Evolutionary conservation across 1,140 invertebrate genomes (phyloP), one percentile per base, ranked within the genome.

Genomic region (Aphaenogaster ashmeadi): DNA sequence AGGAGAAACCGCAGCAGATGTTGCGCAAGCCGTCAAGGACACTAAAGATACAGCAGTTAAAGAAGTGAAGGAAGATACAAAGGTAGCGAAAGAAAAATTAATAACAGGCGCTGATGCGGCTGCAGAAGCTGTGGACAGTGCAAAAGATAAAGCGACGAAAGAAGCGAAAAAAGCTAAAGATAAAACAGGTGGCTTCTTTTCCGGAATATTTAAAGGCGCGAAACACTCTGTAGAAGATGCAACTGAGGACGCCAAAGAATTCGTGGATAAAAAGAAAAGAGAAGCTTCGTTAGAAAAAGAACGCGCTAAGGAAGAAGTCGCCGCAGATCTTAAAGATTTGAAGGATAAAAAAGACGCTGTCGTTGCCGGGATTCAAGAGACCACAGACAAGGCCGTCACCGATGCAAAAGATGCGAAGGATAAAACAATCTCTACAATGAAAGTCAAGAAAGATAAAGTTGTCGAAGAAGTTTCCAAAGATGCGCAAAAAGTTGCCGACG

Each of bases 271-370:
- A 91, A 89, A 58, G 81, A 92, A 80, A 87, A 67, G 36, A n/a
- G 84, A 88, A 58, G 78, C 91, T 33, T 91, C 90, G 83, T 86
- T 93, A 69, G 89, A 92, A 88, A 69, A 91, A 60, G 60, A 77
- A 67, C 27, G 5, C 13, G 36, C 15, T 3, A 69, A 84, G 15
- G 72, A 87, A 38, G 67, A 72, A 15, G 54, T 15, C 1, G 15
- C n/a, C 0, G 91, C 21, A 69, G 67, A 60, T 80, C 2, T 88
- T 88, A 79, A 92, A 93, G 27, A 75, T 33, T 3, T 36, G 9
- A 79, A 64, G 33, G 44, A 79, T 21, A 66, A 79, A 15, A 66
- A 79, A 6, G 75, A 79, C 15, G 7, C 44, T 15, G 7, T 50
- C 0, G 58, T 64, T 3, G 2, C 15, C 3, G 41, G 27, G n/a